A percentile compares a stretch with the other conserved stretches of the same genome.
phyloP scores from a whole-genome alignment of 1,140 invertebrate species.

The Hylaeus anthracinus region DNA sequence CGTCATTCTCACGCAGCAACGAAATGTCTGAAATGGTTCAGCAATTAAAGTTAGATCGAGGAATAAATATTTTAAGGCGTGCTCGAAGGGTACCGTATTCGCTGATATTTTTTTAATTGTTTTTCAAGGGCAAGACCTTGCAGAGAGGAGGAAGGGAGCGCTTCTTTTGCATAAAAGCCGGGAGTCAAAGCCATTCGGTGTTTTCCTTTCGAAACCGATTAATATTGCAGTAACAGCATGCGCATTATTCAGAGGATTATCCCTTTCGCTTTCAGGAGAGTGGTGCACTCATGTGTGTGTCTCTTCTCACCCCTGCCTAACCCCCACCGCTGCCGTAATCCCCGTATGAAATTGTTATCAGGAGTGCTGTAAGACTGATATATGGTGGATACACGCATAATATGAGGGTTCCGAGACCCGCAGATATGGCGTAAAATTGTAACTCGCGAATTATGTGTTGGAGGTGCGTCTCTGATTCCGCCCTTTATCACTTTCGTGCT shows the following conservation, averaged over 20 bases:
- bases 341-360: conserved; percentile 74
- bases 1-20: no score
- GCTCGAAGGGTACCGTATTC: not conserved
- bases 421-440: conserved; percentile 44
- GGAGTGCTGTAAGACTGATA: conserved; percentile 70
- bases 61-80: no score
- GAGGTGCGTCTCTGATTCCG: not conserved
- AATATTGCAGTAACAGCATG: conserved; percentile 71
- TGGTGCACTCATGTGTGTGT: conserved; percentile 43
- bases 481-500: not conserved
- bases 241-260: conserved; percentile 73
- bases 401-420: conserved; percentile 25
- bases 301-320: conserved; percentile 10
- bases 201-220: conserved; percentile 64
- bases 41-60: no score
- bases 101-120: not conserved
- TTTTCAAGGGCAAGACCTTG: not conserved
- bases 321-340: conserved; percentile 60
- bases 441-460: conserved; percentile 25
- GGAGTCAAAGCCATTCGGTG: conserved; percentile 32
- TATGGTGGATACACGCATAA: conserved; percentile 62
- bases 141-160: not conserved
- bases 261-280: conserved; percentile 64
- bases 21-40: no score
- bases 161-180: conserved; percentile 30